These are phyloP conservation scores for Dicyrtoma fusca DNA, from an alignment of 2,888 invertebrate species.

Conservation along the genomic window DNA sequence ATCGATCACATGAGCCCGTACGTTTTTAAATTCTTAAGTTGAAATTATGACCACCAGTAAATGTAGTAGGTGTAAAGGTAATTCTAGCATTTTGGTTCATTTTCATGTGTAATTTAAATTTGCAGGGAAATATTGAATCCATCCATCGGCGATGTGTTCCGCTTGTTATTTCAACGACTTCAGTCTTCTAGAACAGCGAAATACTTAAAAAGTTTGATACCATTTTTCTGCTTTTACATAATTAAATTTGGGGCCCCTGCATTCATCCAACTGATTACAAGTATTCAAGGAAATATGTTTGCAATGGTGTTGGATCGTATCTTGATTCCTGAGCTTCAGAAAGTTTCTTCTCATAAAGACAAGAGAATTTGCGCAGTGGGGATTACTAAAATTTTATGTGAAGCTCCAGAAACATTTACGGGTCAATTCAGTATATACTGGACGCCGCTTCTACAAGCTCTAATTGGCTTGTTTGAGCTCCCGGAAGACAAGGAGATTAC, in stretches of 20 bases:
- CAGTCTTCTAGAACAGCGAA: slow-evolving; percentile 94
- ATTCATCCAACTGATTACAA: slow-evolving; percentile 78
- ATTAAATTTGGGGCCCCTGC: slow-evolving; percentile 76
- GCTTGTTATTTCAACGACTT: slow-evolving; percentile 89
- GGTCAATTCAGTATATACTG: slow-evolving; percentile 67
- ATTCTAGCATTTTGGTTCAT: not conserved
- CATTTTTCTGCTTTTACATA: slow-evolving; percentile 86
- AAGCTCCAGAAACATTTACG: slow-evolving; percentile 70
- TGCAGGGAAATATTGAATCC: slow-evolving; percentile 71
- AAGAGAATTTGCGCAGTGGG: slow-evolving; percentile 91
- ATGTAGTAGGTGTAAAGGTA: not conserved
- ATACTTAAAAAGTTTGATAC: slow-evolving; percentile 85
- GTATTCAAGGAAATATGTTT: slow-evolving; percentile 89
- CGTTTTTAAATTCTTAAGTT: slow-evolving; percentile 60
- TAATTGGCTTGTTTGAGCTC: slow-evolving; percentile 85
- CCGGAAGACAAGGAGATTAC: slow-evolving; percentile 82
- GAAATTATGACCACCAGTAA: not conserved
- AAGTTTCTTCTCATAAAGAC: slow-evolving; percentile 79
- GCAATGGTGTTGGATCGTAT: slow-evolving; percentile 93
- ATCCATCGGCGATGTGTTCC: slow-evolving; percentile 84
- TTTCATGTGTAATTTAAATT: slow-evolving; percentile 22
- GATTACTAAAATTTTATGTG: slow-evolving; percentile 80
- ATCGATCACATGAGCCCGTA: slow-evolving; percentile 80
- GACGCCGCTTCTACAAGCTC: slow-evolving; percentile 66
- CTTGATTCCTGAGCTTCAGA: slow-evolving; percentile 81